Evolutionary conservation across 2,888 invertebrate species (phyloP).

Genomic region (Tenthredo scrophulariae): DNA sequence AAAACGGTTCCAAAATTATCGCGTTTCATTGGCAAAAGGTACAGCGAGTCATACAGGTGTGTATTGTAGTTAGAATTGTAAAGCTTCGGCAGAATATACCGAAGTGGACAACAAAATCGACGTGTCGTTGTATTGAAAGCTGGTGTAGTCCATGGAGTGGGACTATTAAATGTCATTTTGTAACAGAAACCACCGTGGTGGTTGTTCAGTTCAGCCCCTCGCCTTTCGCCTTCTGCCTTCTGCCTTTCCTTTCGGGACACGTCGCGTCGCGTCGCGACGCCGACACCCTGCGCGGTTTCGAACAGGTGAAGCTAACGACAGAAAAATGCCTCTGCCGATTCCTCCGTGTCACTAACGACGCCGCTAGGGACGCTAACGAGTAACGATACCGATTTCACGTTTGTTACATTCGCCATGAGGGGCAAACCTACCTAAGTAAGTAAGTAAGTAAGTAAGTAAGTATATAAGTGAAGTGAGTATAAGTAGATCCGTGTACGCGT

Average conservation of each 20-base stretch:
- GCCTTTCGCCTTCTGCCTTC: not conserved
- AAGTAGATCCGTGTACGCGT: not conserved
- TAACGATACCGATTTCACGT: constrained; percentile 51
- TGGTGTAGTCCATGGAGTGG: not conserved
- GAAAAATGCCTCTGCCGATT: constrained; percentile 18
- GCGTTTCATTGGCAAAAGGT: not conserved
- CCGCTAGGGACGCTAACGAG: constrained; percentile 18
- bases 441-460: not conserved
- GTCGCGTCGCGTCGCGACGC: not conserved
- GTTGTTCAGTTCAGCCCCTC: not conserved
- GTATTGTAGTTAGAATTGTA: not conserved
- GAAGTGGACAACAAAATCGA: not conserved
- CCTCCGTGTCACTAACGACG: constrained; percentile 33
- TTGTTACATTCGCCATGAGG: constrained; percentile 27
- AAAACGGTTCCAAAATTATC: not conserved
- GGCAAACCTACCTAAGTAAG: not conserved
- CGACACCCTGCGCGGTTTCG: constrained; percentile 22
- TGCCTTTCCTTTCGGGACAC: not conserved
- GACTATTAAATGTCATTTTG: constrained; percentile 51
- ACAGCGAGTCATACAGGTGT: not conserved
- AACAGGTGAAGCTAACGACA: constrained; percentile 46
- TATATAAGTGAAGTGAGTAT: not conserved
- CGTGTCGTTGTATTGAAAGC: constrained; percentile 10
- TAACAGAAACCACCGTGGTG: constrained; percentile 18
- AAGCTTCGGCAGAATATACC: not conserved